Conservation (phyloP, 1,140 invertebrate species). For the Neodiprion lecontei region DNA sequence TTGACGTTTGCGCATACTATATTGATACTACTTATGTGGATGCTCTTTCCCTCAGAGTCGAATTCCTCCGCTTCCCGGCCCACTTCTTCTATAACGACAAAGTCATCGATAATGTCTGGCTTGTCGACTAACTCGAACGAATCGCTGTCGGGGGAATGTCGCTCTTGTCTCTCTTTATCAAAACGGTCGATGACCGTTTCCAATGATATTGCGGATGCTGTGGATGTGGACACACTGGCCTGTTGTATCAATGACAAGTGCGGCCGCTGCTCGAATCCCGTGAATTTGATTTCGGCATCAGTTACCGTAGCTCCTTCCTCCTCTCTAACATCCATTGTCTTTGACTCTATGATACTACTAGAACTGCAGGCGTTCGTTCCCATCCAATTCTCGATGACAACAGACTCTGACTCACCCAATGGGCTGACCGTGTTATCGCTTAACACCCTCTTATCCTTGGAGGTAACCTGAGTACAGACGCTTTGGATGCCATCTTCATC, state of each 20-base stretch:
- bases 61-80: conserved; percentile 82
- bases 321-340: background rate
- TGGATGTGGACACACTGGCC: conserved; percentile 57
- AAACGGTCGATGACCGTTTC: conserved; percentile 54
- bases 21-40: conserved; percentile 65
- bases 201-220: conserved; percentile 53
- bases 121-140: conserved; percentile 90
- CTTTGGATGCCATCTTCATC: conserved; percentile 59
- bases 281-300: background rate
- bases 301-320: background rate
- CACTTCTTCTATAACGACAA: conserved; percentile 86
- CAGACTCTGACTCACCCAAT: background rate
- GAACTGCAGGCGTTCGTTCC: background rate
- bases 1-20: conserved; percentile 56
- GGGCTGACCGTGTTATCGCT: conserved; percentile 45
- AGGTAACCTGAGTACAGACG: conserved; percentile 66
- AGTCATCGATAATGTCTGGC: conserved; percentile 84
- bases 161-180: conserved; percentile 61
- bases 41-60: conserved; percentile 81
- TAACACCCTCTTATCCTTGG: conserved; percentile 48
- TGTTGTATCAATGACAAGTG: conserved; percentile 37
- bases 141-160: conserved; percentile 81
- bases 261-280: background rate
- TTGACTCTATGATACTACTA: background rate
- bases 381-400: background rate